A percentile compares a stretch with the other conserved stretches of the same genome.
These are phyloP conservation scores for Proctacanthus coquilletti DNA, from an alignment of 1,140 invertebrate genomes.

Conservation along the genomic window DNA sequence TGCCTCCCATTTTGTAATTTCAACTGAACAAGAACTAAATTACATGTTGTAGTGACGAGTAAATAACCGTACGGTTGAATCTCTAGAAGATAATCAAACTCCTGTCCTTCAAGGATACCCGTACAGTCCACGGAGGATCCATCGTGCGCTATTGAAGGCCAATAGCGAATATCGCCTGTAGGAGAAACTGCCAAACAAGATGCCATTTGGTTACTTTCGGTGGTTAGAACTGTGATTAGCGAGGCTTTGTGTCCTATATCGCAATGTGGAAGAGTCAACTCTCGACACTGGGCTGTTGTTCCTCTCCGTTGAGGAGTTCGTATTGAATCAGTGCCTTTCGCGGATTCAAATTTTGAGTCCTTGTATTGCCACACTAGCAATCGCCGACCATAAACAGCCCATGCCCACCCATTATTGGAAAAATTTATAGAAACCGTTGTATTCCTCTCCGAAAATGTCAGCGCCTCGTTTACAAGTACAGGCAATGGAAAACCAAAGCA, in stretches of 20 bases:
- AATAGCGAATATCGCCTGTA: slow-evolving; percentile 80
- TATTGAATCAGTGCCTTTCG: neutral
- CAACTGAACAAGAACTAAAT: slow-evolving; percentile 60
- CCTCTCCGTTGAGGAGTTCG: slow-evolving; percentile 28
- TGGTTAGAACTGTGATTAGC: slow-evolving; percentile 63
- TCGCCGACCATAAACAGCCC: slow-evolving; percentile 65
- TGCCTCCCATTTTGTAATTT: slow-evolving; percentile 42
- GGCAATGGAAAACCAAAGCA: slow-evolving; percentile 64
- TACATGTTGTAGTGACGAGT: slow-evolving; percentile 81
- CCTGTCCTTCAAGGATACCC: slow-evolving; percentile 66
- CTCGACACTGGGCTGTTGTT: slow-evolving; percentile 45
- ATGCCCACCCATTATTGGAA: slow-evolving; percentile 51
- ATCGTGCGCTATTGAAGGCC: slow-evolving; percentile 80
- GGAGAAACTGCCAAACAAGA: slow-evolving; percentile 85
- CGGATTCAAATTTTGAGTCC: slow-evolving; percentile 14
- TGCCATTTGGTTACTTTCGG: slow-evolving; percentile 53
- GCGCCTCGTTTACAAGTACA: slow-evolving; percentile 71
- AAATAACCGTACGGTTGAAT: slow-evolving; percentile 60
- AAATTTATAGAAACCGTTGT: slow-evolving; percentile 45
- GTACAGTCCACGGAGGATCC: slow-evolving; percentile 68
- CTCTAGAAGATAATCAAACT: slow-evolving; percentile 63
- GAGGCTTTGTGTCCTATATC: slow-evolving; percentile 85
- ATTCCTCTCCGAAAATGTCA: slow-evolving; percentile 55
- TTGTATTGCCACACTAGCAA: slow-evolving; percentile 79
- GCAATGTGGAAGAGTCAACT: slow-evolving; percentile 76